Evolutionary conservation across 2,888 invertebrate species (phyloP).

Genomic region (Pachliopta kotzebuea): DNA sequence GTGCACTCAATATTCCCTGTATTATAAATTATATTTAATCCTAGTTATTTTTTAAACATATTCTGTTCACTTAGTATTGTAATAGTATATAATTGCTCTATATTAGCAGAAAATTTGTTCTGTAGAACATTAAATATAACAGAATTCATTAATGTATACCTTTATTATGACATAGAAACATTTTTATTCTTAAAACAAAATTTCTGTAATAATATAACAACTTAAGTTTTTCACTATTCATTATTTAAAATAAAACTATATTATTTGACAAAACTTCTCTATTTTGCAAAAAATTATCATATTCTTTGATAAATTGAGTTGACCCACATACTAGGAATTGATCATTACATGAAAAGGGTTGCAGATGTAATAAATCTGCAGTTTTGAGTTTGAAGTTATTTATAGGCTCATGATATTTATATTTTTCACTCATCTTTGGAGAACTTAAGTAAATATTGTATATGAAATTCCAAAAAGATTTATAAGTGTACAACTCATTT

Average conservation of each 20-base stretch:
- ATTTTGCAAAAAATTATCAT: constrained; percentile 50
- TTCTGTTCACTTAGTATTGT: no score
- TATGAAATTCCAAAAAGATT: constrained; percentile 87
- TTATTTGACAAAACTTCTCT: constrained; percentile 46
- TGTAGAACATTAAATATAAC: no score
- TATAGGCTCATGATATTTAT: constrained; percentile 79
- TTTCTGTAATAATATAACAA: background rate
- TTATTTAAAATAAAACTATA: constrained; percentile 58
- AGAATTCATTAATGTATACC: no score
- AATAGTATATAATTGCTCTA: no score
- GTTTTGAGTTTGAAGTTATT: constrained; percentile 52
- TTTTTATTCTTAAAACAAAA: no score
- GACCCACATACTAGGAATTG: constrained; percentile 84
- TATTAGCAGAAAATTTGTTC: no score
- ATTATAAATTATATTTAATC: no score
- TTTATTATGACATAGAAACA: no score
- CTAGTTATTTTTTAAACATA: no score
- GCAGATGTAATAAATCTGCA: constrained; percentile 53
- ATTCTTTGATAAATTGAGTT: constrained; percentile 74
- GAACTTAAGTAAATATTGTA: constrained; percentile 79
- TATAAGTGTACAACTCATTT: constrained; percentile 79
- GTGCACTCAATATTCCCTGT: no score
- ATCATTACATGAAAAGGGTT: constrained; percentile 47
- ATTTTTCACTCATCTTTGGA: constrained; percentile 20
- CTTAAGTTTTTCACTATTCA: background rate